Evolutionary conservation across 2,888 invertebrate genomes (phyloP).

Genomic region (Xanthorhoe designata): DNA sequence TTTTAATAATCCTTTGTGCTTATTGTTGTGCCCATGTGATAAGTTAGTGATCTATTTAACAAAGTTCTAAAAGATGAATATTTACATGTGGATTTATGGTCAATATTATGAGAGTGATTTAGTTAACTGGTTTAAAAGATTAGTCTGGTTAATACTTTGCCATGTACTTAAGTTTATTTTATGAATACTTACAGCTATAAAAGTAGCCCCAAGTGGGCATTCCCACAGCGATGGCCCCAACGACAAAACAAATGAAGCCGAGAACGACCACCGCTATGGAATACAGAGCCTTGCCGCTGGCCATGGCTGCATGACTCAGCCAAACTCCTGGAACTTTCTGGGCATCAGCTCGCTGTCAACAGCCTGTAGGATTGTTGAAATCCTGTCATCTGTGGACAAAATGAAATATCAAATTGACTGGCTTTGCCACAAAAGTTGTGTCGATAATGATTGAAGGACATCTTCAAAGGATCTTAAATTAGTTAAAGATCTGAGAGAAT

Average conservation of each 20-base stretch:
- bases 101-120: too few species aligned
- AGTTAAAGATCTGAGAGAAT: background rate
- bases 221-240: slow-evolving; percentile 93
- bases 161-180: background rate
- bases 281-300: slow-evolving; percentile 88
- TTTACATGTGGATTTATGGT: too few species aligned
- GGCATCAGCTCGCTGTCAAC: slow-evolving; percentile 64
- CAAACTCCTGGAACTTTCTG: slow-evolving; percentile 61
- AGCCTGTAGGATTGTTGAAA: slow-evolving; percentile 44
- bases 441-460: too few species aligned
- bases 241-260: slow-evolving; percentile 92
- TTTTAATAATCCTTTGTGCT: too few species aligned
- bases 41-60: too few species aligned
- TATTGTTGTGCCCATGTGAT: too few species aligned
- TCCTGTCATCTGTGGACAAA: slow-evolving; percentile 60
- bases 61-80: too few species aligned
- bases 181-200: slow-evolving; percentile 86
- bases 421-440: too few species aligned
- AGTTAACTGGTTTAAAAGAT: too few species aligned
- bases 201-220: slow-evolving; percentile 95
- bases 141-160: too few species aligned
- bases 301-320: slow-evolving; percentile 86
- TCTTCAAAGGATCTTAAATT: too few species aligned
- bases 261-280: slow-evolving; percentile 88
- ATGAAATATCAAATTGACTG: background rate